These are phyloP conservation scores for Lasioglossum malachurum DNA, from an alignment of 2,888 invertebrate species.

Conservation along the genomic window DNA sequence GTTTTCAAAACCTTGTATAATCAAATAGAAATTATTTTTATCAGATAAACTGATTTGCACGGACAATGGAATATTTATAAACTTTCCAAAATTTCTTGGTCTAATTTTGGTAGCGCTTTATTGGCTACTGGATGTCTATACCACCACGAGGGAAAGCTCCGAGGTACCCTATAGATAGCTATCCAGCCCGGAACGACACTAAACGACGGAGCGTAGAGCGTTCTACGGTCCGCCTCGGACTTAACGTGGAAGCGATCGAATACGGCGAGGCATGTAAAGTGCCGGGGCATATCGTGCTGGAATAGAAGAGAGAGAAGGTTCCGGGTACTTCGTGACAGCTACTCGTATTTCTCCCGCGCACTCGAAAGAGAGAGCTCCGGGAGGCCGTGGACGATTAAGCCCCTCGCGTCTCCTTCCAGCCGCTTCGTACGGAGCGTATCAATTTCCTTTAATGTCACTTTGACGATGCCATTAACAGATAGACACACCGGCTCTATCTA, in stretches of 20 bases:
- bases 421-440: constrained; percentile 49
- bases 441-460: constrained; percentile 70
- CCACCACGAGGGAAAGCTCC: not conserved
- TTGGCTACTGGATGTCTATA: not conserved
- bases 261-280: constrained; percentile 56
- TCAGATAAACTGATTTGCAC: too few species aligned
- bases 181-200: not conserved
- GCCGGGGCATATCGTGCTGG: constrained; percentile 54
- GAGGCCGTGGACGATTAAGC: constrained; percentile 65
- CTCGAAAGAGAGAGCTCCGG: constrained; percentile 60
- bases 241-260: constrained; percentile 61
- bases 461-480: constrained; percentile 66
- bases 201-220: constrained; percentile 31
- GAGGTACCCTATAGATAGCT: not conserved
- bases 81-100: not conserved
- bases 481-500: constrained; percentile 51
- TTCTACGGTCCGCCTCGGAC: constrained; percentile 24
- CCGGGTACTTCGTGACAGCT: constrained; percentile 58
- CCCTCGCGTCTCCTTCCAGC: constrained; percentile 35
- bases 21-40: too few species aligned
- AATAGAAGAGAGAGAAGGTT: constrained; percentile 60
- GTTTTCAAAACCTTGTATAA: not conserved
- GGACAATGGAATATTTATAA: not conserved
- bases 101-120: not conserved
- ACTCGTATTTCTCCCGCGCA: constrained; percentile 58